These are phyloP conservation scores for Marcusenius ussheri DNA, from an alignment of 2,113 vertebrate genomes.

Conservation along the genomic window DNA sequence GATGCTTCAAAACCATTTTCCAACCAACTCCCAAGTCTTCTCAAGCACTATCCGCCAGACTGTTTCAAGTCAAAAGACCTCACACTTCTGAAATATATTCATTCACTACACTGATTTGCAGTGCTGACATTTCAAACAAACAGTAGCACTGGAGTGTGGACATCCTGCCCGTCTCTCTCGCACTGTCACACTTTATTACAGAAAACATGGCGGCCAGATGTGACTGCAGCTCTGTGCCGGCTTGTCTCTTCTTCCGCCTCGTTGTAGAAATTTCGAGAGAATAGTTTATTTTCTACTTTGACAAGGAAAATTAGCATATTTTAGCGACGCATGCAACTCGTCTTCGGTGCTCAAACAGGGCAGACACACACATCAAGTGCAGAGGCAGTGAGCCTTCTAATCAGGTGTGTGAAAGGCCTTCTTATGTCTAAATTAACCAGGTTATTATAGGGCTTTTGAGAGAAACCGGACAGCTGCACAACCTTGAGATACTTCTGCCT, in stretches of 20 bases:
- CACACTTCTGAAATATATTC: not conserved
- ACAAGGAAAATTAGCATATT: not conserved
- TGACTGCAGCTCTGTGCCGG: not conserved
- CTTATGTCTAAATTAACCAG: constrained; percentile 13
- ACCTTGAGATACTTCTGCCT: not conserved
- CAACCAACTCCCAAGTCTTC: not conserved
- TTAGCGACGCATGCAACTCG: not conserved
- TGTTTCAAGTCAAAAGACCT: not conserved
- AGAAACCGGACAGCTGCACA: not conserved
- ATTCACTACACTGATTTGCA: not conserved
- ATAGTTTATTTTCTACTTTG: not conserved
- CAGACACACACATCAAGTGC: not conserved
- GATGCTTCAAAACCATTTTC: not conserved
- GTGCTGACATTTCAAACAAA: not conserved
- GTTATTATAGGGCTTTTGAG: not conserved
- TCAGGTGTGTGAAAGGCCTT: constrained; percentile 1
- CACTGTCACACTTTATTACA: not conserved
- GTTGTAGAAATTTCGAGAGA: not conserved
- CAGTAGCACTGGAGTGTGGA: not conserved
- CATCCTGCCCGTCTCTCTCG: not conserved
- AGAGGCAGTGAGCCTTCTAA: not conserved
- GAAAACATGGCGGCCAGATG: not conserved
- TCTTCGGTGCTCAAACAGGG: not conserved
- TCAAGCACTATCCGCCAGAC: not conserved
- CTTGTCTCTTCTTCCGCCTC: not conserved